These are phyloP conservation scores for Karalla daura DNA, from an alignment of 2,797 vertebrate genomes.

Conservation along the genomic window DNA sequence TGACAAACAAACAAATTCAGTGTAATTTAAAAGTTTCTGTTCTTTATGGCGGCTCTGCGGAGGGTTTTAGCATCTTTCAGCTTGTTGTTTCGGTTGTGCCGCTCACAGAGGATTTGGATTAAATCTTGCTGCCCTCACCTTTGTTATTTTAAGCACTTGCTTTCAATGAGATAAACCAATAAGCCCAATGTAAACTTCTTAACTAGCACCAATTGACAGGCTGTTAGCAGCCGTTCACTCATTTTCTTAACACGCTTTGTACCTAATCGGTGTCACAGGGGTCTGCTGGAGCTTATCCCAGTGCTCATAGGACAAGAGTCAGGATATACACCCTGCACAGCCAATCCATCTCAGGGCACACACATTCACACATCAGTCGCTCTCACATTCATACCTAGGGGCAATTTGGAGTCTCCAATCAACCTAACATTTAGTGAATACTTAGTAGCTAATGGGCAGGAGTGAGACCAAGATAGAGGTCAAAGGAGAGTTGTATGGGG, in stretches of 20 bases:
- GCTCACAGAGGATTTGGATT: no score
- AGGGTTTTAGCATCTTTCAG: neutral
- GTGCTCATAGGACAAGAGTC: no score
- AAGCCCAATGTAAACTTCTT: neutral
- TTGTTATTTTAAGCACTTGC: neutral
- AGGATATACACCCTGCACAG: no score
- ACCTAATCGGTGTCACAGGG: conserved; percentile 1
- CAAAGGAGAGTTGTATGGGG: neutral
- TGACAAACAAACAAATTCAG: neutral
- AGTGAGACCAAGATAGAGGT: conserved; percentile 5
- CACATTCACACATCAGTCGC: no score
- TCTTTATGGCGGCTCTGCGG: neutral
- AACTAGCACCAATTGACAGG: neutral
- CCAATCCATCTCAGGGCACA: no score
- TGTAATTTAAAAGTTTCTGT: neutral
- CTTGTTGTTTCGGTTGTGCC: neutral
- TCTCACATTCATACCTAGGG: no score
- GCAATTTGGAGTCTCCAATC: no score
- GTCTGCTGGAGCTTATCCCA: no score
- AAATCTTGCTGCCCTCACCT: neutral
- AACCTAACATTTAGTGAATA: conserved; percentile 4
- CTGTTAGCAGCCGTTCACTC: no score
- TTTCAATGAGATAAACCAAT: neutral
- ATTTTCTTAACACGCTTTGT: no score
- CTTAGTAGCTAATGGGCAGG: neutral